phyloP scores from a whole-genome alignment of 1,140 invertebrate genomes.

The Aphelinus atriplicis region DNA sequence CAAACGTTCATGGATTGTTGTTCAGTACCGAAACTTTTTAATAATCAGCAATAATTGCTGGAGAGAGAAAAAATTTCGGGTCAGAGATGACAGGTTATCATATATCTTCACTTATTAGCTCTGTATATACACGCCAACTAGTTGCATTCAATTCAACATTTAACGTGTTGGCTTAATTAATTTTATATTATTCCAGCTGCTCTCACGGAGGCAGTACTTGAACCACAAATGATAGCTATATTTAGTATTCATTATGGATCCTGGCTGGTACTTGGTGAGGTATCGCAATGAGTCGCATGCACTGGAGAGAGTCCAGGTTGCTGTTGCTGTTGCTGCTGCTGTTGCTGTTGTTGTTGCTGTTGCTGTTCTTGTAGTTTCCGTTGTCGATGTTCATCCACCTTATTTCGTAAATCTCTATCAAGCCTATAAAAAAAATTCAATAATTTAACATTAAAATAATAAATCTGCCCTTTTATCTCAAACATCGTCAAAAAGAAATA shows the following conservation, averaged over 20 bases:
- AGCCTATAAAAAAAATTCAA: too few species aligned
- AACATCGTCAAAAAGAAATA: too few species aligned
- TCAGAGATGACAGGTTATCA: conserved; percentile 43
- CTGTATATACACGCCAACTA: conserved; percentile 55
- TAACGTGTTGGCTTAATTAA: conserved; percentile 50
- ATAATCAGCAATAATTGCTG: neutral
- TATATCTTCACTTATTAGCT: conserved; percentile 45
- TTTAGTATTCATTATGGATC: conserved; percentile 61
- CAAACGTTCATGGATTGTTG: conserved; percentile 9
- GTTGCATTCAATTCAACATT: conserved; percentile 41
- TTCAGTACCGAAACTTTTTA: conserved; percentile 1
- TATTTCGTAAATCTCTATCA: too few species aligned
- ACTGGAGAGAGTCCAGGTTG: conserved; percentile 52
- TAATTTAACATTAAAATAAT: too few species aligned
- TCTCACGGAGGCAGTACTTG: conserved; percentile 49
- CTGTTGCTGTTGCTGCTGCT: conserved; percentile 38
- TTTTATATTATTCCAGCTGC: conserved; percentile 49
- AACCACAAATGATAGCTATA: conserved; percentile 4
- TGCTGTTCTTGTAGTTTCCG: conserved; percentile 43
- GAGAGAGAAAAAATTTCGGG: conserved; percentile 43
- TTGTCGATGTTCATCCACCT: conserved; percentile 26
- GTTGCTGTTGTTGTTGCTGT: conserved; percentile 46
- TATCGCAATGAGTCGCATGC: conserved; percentile 51
- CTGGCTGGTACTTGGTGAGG: conserved; percentile 58
- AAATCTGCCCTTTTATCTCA: too few species aligned